Conservation (phyloP, 2,888 invertebrate genomes). For the Lamellibrachia columna region DNA sequence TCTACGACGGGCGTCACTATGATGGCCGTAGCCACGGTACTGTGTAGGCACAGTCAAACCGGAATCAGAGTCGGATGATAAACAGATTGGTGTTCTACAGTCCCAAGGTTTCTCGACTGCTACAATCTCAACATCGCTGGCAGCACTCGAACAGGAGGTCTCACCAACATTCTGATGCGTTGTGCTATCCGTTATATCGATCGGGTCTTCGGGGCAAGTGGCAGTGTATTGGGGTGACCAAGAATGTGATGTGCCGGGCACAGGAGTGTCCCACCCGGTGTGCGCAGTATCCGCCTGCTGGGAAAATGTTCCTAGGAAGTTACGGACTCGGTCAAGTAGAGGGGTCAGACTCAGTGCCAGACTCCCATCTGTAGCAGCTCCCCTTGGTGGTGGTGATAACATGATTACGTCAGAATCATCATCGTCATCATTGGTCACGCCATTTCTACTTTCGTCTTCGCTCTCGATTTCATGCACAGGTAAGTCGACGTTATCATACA, state of each 20-base stretch:
- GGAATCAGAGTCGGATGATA: conserved; percentile 49
- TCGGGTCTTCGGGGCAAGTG: conserved; percentile 13
- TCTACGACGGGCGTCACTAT: neutral
- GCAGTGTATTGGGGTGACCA: conserved; percentile 20
- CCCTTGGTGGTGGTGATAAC: neutral
- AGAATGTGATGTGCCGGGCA: conserved; percentile 50
- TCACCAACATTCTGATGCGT: neutral
- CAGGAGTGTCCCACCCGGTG: conserved; percentile 58
- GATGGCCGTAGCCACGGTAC: neutral
- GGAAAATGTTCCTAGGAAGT: conserved; percentile 21
- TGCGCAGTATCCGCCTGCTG: conserved; percentile 31
- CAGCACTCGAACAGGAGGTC: conserved; percentile 34
- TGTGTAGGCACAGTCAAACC: neutral
- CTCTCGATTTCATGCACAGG: conserved; percentile 23
- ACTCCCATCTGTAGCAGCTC: neutral
- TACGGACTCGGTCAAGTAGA: conserved; percentile 29
- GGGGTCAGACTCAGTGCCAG: conserved; percentile 23
- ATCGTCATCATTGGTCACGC: neutral
- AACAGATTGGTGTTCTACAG: conserved; percentile 72
- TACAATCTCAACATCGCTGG: conserved; percentile 68
- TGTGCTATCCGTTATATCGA: neutral
- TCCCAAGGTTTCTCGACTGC: conserved; percentile 76
- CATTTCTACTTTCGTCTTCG: neutral
- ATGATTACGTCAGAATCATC: conserved; percentile 27
- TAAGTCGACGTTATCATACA: conserved; percentile 51